Evolutionary conservation across 1,140 invertebrate species (phyloP), one percentile per base, ranked within the genome.

Genomic region (Trachymyrmex cornetzi): DNA sequence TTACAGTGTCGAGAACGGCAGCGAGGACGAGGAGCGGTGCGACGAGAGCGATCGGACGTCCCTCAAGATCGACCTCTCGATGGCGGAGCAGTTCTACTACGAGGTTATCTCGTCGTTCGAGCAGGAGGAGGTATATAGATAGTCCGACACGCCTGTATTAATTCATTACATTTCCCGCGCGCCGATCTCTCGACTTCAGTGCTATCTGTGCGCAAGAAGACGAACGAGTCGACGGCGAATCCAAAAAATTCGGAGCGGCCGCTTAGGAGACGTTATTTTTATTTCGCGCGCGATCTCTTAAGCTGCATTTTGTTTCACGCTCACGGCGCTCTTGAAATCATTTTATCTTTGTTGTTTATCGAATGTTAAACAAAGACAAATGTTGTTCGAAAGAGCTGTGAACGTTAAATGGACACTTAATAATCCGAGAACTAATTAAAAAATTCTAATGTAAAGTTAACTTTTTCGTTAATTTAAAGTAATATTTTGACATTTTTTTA

Each of bases 11-110:
- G 87, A 91, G 38, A 90, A 91, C 48, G 90, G 93, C 7, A 93
- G 91, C 55, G 90, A 94, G 12, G 92, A 91, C 19, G 91, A 94
- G 11, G 61, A 88, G 5, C 67, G 61, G 6, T 81, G 24, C 53
- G 88, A 87, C 53, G 89, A 94, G 27, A 86, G 61, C 19, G 93
- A 94, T 89, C 87, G 91, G 24, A 88, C 89, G 19, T 94, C 93
- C 12, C 87, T 94, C 61, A 95, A 94, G 91, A 93, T 94, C 88
- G 93, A 95, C 91, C 92, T 95, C 16, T 95, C 94, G 59, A 94
- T 94, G 93, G 94, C 93, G 27, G 95, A 95, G 85, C 91, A 95
- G 80, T 94, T 95, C 91, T 95, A 95, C 92, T 95, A 95, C 89
- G 95, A 95, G 90, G 93, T 95, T 88, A 94, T 95, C 79, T 95